Evolutionary conservation across 2,797 vertebrate genomes (phyloP).

Genomic region (Ibycter americanus): DNA sequence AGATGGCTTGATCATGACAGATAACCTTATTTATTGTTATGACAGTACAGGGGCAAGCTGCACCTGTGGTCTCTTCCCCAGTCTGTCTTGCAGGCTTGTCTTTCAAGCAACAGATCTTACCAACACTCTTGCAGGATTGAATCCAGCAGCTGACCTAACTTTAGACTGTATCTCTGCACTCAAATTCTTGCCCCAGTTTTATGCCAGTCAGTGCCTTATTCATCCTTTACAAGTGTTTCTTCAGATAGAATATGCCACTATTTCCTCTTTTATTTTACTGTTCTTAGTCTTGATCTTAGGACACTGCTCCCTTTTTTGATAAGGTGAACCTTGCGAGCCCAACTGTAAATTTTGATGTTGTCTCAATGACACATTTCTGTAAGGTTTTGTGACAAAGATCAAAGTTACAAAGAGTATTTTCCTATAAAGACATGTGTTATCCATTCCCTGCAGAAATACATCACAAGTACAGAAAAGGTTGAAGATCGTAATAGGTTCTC

Average conservation of each 20-base stretch:
- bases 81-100: neutral
- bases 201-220: neutral
- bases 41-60: constrained; percentile 31
- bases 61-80: constrained; percentile 34
- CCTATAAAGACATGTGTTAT: neutral
- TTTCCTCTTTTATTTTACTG: neutral
- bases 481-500: neutral
- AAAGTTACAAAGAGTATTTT: neutral
- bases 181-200: neutral
- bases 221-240: neutral
- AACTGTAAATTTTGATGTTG: neutral
- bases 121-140: neutral
- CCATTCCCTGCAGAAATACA: neutral
- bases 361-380: neutral
- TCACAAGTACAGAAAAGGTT: neutral
- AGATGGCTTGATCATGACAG: constrained; percentile 47
- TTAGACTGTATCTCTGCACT: neutral
- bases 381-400: neutral
- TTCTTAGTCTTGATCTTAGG: neutral
- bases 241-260: neutral
- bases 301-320: neutral
- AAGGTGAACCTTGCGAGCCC: neutral
- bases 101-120: neutral
- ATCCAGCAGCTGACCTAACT: neutral
- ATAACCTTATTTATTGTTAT: constrained; percentile 62